These are phyloP conservation scores for Lepidocyrtoides sp. DNA, from an alignment of 2,888 invertebrate genomes.

Conservation along the genomic window DNA sequence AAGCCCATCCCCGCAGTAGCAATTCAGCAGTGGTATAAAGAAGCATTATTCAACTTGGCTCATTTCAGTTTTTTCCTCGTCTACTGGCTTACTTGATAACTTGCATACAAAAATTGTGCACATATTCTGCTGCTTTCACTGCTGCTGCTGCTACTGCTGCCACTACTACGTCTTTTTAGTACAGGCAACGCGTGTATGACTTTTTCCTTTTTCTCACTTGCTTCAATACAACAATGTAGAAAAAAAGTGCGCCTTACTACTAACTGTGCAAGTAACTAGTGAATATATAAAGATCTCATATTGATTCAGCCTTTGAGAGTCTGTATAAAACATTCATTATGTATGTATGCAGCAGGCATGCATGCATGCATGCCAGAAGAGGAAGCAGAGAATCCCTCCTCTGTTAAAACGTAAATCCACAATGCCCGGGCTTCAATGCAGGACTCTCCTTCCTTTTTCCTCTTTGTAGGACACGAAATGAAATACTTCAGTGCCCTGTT, in stretches of 20 bases:
- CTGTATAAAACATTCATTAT: slow-evolving; percentile 60
- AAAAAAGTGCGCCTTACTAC: slow-evolving; percentile 49
- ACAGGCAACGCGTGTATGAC: slow-evolving; percentile 45
- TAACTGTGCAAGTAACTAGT: slow-evolving; percentile 16
- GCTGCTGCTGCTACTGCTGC: neutral
- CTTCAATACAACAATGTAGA: slow-evolving; percentile 63
- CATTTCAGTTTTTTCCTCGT: slow-evolving; percentile 63
- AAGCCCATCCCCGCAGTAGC: slow-evolving; percentile 81
- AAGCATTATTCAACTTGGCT: slow-evolving; percentile 75
- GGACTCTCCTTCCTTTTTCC: slow-evolving; percentile 78
- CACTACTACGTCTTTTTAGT: neutral
- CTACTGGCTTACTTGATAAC: slow-evolving; percentile 66
- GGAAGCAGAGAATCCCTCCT: slow-evolving; percentile 68
- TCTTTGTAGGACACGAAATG: slow-evolving; percentile 79
- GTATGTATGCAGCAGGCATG: slow-evolving; percentile 58
- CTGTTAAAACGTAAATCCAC: slow-evolving; percentile 78
- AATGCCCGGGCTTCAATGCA: slow-evolving; percentile 77
- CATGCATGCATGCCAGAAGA: slow-evolving; percentile 71
- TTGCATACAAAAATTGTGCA: slow-evolving; percentile 68
- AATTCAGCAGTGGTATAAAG: slow-evolving; percentile 72
- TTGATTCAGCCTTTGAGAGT: slow-evolving; percentile 76
- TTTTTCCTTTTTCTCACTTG: slow-evolving; percentile 39
- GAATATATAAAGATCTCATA: slow-evolving; percentile 70
- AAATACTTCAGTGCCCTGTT: slow-evolving; percentile 80
- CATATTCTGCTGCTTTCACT: slow-evolving; percentile 14